Conservation (phyloP, 2,113 vertebrate genomes). For the Ovibos moschatus region DNA sequence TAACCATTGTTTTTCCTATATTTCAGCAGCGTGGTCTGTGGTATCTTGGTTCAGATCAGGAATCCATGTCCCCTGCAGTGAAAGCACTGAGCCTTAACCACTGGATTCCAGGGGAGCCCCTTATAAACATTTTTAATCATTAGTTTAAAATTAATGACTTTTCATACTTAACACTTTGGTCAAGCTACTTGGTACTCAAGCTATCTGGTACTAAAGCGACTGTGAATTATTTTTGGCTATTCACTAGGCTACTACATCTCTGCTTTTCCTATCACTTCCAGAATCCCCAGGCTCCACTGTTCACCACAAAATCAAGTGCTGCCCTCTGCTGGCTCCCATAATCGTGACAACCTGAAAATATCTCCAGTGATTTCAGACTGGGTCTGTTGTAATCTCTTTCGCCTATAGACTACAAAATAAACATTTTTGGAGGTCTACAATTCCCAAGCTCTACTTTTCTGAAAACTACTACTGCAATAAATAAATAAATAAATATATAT, state of each 20-base stretch:
- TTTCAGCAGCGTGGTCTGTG: neutral
- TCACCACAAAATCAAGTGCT: slow-evolving; percentile 5
- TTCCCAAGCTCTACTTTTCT: neutral
- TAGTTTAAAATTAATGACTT: neutral
- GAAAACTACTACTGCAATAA: neutral
- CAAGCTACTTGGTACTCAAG: neutral
- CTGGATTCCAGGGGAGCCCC: neutral
- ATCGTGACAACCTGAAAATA: neutral
- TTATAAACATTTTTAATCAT: neutral
- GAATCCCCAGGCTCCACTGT: neutral
- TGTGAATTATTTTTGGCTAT: neutral
- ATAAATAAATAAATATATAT: neutral
- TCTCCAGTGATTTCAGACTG: neutral
- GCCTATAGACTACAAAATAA: neutral
- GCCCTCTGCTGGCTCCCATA: slow-evolving; percentile 51
- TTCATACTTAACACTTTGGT: neutral
- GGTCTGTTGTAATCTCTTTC: neutral
- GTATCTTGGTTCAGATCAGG: neutral
- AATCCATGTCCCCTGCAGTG: neutral
- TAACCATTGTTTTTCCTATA: neutral
- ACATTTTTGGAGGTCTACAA: neutral
- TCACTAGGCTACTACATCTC: neutral
- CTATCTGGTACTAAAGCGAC: neutral
- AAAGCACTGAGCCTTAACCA: neutral
- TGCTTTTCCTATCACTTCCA: neutral